These are phyloP conservation scores for Apus apus DNA, from an alignment of 2,113 vertebrate genomes.

Conservation along the genomic window DNA sequence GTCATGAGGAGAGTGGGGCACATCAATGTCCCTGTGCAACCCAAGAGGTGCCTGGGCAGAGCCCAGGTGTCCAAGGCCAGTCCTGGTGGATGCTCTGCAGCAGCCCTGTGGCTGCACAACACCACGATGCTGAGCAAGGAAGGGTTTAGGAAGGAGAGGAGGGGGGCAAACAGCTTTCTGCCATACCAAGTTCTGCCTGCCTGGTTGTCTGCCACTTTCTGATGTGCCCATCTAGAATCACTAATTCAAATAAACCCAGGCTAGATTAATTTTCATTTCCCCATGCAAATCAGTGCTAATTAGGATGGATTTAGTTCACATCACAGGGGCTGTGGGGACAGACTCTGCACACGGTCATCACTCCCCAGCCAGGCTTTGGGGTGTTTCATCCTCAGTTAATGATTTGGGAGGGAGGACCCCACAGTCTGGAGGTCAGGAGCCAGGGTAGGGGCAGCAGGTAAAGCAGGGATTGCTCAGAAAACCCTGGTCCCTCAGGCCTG, in stretches of 20 bases:
- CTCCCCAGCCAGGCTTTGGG: conserved; percentile 12
- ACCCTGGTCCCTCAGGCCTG: rapidly evolving
- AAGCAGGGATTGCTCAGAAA: not conserved
- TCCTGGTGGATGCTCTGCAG: rapidly evolving
- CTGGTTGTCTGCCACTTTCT: not conserved
- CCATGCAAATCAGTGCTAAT: conserved; percentile 70
- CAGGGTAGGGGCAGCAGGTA: not conserved
- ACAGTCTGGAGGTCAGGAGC: not conserved
- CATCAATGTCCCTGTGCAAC: rapidly evolving
- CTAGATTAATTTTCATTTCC: conserved; percentile 67
- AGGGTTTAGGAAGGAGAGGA: not conserved
- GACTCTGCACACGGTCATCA: not conserved
- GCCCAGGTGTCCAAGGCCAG: not conserved
- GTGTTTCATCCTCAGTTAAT: not conserved
- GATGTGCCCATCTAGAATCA: conserved; percentile 17
- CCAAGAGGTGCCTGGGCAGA: not conserved
- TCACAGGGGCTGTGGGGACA: conserved; percentile 54
- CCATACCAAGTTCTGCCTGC: not conserved
- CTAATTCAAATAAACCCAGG: conserved; percentile 47
- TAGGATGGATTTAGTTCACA: conserved; percentile 75
- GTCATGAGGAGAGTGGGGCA: no score
- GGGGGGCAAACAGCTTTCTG: not conserved
- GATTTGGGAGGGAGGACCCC: not conserved
- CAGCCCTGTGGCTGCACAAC: rapidly evolving
- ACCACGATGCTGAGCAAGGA: not conserved